These are phyloP conservation scores for Porites rus DNA, from an alignment of 92 coral and sea anemone species.

Conservation along the genomic window DNA sequence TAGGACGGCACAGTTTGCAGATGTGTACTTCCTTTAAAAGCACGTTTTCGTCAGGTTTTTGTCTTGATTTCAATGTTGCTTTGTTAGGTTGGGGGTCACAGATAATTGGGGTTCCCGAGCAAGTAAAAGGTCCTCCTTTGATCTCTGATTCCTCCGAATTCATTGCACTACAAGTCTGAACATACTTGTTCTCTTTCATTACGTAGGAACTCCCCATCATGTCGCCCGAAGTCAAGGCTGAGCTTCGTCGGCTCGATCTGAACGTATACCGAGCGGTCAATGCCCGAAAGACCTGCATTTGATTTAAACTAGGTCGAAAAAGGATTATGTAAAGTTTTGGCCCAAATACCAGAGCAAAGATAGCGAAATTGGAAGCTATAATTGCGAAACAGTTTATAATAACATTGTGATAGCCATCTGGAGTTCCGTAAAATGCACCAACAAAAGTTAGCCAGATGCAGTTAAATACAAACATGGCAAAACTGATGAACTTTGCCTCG, in stretches of 20 bases:
- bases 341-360: conserved; percentile 69
- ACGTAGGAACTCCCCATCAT: conserved; percentile 27
- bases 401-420: conserved; percentile 60
- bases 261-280: conserved; percentile 39
- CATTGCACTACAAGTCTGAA: conserved; percentile 3
- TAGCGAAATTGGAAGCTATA: conserved; percentile 61
- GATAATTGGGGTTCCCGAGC: not conserved
- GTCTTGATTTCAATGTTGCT: not conserved
- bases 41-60: not conserved
- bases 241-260: conserved; percentile 28
- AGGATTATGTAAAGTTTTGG: conserved; percentile 71
- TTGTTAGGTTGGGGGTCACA: not conserved
- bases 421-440: conserved; percentile 69
- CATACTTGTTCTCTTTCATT: conserved; percentile 30
- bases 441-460: conserved; percentile 68
- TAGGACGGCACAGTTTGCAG: not conserved
- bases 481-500: conserved; percentile 86
- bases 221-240: conserved; percentile 17
- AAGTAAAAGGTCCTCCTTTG: not conserved
- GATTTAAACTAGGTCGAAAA: conserved; percentile 63
- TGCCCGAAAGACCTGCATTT: conserved; percentile 47
- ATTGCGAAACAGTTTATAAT: conserved; percentile 68
- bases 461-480: conserved; percentile 71
- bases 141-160: not conserved
- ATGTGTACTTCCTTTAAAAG: not conserved